Evolutionary conservation across 2,888 invertebrate genomes (phyloP).

Genomic region (Dastarcus helophoroides): DNA sequence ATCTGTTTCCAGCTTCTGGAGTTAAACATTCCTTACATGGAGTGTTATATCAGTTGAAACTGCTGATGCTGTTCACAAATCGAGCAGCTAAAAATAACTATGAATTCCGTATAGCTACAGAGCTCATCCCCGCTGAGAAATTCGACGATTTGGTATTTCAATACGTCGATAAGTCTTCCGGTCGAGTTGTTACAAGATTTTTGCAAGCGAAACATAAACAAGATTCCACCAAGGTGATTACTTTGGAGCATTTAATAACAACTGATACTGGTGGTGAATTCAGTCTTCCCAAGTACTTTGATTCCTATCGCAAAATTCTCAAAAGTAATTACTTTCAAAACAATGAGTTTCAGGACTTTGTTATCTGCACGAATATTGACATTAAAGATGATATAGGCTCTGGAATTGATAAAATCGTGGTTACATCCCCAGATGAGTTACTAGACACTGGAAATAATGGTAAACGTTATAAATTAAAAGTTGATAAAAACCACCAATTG

Average conservation of each 20-base stretch:
- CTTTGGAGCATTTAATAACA: neutral
- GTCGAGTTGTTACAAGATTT: no score
- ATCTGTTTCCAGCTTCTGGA: no score
- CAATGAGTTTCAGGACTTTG: no score
- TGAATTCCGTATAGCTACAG: neutral
- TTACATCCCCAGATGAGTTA: neutral
- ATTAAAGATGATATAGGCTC: neutral
- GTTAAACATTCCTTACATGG: neutral
- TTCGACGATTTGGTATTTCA: no score
- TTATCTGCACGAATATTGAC: slow-evolving; percentile 1
- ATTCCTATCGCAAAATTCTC: no score
- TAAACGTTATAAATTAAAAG: slow-evolving; percentile 1
- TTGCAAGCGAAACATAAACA: slow-evolving; percentile 1
- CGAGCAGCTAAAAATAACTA: neutral
- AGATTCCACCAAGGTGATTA: neutral
- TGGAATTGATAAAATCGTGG: neutral
- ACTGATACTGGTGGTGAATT: neutral
- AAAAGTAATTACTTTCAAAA: no score
- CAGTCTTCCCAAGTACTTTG: neutral
- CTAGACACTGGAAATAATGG: neutral
- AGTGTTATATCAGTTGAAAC: neutral
- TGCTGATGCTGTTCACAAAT: neutral
- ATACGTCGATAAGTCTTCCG: no score
- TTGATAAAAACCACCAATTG: no score
- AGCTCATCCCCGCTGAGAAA: neutral